Conservation (phyloP, 2,888 invertebrate genomes). For the Diloba caeruleocephala region DNA sequence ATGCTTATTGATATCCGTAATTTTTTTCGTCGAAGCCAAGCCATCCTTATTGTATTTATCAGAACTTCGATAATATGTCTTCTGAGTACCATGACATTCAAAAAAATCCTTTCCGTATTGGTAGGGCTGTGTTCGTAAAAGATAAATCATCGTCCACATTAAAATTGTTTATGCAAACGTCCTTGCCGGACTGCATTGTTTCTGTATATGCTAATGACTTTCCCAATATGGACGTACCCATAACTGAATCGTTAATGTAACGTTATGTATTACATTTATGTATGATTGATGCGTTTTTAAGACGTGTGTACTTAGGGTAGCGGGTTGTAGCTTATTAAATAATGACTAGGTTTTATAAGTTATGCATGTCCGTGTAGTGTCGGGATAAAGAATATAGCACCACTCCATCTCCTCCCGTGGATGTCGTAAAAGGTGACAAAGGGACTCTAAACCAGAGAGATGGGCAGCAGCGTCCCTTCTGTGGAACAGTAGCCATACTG, state of each 20-base stretch:
- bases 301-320: conserved; percentile 5
- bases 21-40: conserved; percentile 30
- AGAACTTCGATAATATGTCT: conserved; percentile 46
- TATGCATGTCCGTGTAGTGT: too few relatives aligned
- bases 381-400: too few relatives aligned
- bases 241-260: conserved; percentile 39
- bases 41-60: conserved; percentile 38
- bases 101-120: conserved; percentile 40
- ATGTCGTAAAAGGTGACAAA: too few relatives aligned
- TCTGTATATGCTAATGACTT: conserved; percentile 63
- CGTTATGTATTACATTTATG: conserved; percentile 31
- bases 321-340: background rate
- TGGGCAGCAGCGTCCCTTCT: too few relatives aligned
- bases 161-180: conserved; percentile 62
- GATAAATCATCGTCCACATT: conserved; percentile 55
- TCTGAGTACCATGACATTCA: conserved; percentile 41
- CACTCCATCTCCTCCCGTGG: too few relatives aligned
- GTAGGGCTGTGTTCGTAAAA: conserved; percentile 32
- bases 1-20: conserved; percentile 24
- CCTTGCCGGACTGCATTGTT: conserved; percentile 68
- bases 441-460: too few relatives aligned
- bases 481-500: too few relatives aligned
- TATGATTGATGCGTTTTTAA: conserved; percentile 16
- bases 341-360: conserved; percentile 6
- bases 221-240: conserved; percentile 54